These are phyloP conservation scores for Eleutherodactylus coqui DNA, from an alignment of 2,797 vertebrate genomes.

Conservation along the genomic window DNA sequence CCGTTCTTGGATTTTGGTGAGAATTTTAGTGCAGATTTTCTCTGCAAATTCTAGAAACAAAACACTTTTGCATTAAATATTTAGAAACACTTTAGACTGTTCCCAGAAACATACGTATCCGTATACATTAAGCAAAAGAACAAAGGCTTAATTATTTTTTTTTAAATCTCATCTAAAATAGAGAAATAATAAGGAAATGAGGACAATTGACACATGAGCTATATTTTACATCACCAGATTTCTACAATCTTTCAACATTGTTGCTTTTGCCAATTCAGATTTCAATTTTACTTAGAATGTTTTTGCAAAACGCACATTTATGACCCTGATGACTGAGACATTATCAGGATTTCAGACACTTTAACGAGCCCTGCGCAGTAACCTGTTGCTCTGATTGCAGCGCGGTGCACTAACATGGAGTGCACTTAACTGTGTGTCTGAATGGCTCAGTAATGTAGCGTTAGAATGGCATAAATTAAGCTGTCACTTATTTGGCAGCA, in stretches of 20 bases:
- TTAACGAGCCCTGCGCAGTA: slow-evolving; percentile 64
- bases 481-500: slow-evolving; percentile 88
- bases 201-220: background rate
- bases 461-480: slow-evolving; percentile 87
- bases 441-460: slow-evolving; percentile 84
- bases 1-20: too few species aligned
- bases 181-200: background rate
- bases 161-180: background rate
- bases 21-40: too few species aligned
- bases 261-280: slow-evolving; percentile 20
- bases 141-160: too few species aligned
- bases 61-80: too few species aligned
- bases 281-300: slow-evolving; percentile 36
- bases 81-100: too few species aligned
- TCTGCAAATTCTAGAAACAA: too few species aligned
- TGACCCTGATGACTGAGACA: slow-evolving; percentile 51
- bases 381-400: slow-evolving; percentile 80
- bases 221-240: background rate
- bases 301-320: slow-evolving; percentile 41
- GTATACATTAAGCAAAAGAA: too few species aligned
- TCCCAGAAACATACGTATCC: background rate
- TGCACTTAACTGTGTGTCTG: slow-evolving; percentile 80
- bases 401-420: slow-evolving; percentile 74
- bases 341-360: slow-evolving; percentile 58
- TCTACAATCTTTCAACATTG: background rate